Base-by-base conservation (phyloP, 2,888 invertebrate species). In the Lingula anatina region DNA sequence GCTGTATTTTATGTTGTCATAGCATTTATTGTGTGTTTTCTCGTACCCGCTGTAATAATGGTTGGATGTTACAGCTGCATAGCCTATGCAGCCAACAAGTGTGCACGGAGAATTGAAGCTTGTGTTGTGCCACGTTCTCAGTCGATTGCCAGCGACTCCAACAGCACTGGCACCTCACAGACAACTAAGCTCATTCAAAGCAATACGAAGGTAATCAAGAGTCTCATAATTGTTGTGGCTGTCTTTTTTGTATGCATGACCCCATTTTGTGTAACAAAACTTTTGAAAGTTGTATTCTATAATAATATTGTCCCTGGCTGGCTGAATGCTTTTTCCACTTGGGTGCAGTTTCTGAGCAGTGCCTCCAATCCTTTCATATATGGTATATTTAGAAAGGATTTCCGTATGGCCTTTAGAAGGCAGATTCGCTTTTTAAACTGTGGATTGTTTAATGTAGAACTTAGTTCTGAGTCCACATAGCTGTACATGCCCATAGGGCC, bases 301-400 rank as follows among this genome's bases (percentile, higher is more conserved):
- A 47, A 51, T 1, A 43, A 53, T 15, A 46, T 51, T 18, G 51
- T 74, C 25, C 69, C 72, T 15, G 62, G 61, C 1, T 61, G 60
- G 43, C 50, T 66, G 4, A 75, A 73, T 53, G 55, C 68, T 2
- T 27, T 63, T 0, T 60, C 75, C 24, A 64, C 71, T 5, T 49
- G 71, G n/a, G 54, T 71, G 25, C 68, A 64, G 21, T 74, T 65
- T 44, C 49, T 64, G 4, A 64, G 71, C 9, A 70, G 73, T 46
- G 70, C 69, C 24, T 60, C 68, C 18, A 76, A 76, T 51, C 76
- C 76, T 1, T 58, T 75, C 15, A 70, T 76, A 21, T 76, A 76
- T 51, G 73, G 70, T 15, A 66, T 74, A 26, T 71, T 73, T 47
- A 53, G 72, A 2, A 54, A 52, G 46, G 73, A 74, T 47, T 73